Evolutionary conservation across 2,797 vertebrate genomes (phyloP).

Genomic region (Coregonus ussuriensis): DNA sequence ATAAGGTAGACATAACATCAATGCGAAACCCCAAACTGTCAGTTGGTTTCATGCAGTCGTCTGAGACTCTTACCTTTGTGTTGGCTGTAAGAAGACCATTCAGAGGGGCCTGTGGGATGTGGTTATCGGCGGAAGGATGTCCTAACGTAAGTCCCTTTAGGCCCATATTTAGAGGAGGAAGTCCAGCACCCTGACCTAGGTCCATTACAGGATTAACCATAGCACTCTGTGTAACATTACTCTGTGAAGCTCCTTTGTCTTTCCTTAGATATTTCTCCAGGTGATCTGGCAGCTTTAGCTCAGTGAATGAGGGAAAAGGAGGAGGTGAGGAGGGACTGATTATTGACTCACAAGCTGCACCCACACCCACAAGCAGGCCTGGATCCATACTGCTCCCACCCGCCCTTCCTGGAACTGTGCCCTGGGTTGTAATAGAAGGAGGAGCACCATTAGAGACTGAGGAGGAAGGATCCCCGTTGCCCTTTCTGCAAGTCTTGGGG

Average conservation of each 20-base stretch:
- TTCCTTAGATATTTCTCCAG: constrained; percentile 80
- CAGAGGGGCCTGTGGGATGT: constrained; percentile 50
- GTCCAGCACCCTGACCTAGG: constrained; percentile 17
- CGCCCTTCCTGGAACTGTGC: constrained; percentile 29
- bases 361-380: constrained; percentile 27
- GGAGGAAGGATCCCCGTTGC: constrained; percentile 40
- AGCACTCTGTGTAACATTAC: constrained; percentile 21
- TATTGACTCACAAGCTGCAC: constrained; percentile 49
- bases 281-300: constrained; percentile 74
- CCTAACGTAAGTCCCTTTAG: constrained; percentile 61
- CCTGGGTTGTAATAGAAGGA: constrained; percentile 31
- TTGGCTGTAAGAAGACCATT: constrained; percentile 50
- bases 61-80: constrained; percentile 48
- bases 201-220: constrained; percentile 52
- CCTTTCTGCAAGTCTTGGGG: constrained; percentile 56
- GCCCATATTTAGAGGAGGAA: constrained; percentile 45
- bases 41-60: not conserved
- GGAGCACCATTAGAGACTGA: constrained; percentile 26
- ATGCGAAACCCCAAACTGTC: not conserved
- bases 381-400: constrained; percentile 33
- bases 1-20: not conserved
- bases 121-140: constrained; percentile 63
- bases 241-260: constrained; percentile 57
- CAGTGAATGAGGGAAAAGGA: constrained; percentile 65
- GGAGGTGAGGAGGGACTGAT: constrained; percentile 52